Conservation (phyloP, 92 coral and sea anemone species). For the Zoanthus solanderi region DNA sequence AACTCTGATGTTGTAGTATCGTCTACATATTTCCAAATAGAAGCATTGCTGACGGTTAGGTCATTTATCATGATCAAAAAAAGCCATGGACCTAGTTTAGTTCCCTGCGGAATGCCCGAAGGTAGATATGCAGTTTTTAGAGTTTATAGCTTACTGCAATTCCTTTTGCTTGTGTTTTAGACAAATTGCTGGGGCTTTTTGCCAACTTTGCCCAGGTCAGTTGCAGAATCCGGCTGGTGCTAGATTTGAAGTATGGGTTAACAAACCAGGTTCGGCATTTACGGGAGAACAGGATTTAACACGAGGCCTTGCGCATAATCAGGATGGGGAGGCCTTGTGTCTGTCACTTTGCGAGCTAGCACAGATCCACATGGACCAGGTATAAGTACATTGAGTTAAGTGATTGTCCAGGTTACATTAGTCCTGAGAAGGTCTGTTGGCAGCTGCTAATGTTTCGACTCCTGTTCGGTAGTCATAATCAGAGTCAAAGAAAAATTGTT, state of each 20-base stretch:
- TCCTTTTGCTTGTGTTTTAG: constrained; percentile 38
- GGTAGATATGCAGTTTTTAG: neutral
- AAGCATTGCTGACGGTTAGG: too few species aligned
- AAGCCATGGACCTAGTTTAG: too few species aligned
- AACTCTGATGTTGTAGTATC: too few species aligned
- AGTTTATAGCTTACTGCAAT: neutral
- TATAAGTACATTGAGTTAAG: constrained; percentile 18
- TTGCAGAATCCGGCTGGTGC: constrained; percentile 37
- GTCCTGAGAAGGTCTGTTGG: too few species aligned
- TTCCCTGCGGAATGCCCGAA: too few species aligned
- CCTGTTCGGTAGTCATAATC: too few species aligned
- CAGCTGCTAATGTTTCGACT: too few species aligned
- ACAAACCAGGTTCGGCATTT: constrained; percentile 33
- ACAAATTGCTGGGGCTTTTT: constrained; percentile 70
- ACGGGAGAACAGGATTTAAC: constrained; percentile 34
- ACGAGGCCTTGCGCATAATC: constrained; percentile 35
- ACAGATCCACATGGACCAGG: constrained; percentile 80
- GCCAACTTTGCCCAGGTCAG: constrained; percentile 73
- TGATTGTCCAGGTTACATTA: too few species aligned
- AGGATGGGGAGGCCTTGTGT: constrained; percentile 83
- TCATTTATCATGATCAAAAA: too few species aligned
- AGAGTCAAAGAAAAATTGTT: too few species aligned
- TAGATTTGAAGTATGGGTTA: constrained; percentile 20
- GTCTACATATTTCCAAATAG: too few species aligned
- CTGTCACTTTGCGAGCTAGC: constrained; percentile 83